These are phyloP conservation scores for Stenodera caucasica DNA, from an alignment of 2,888 invertebrate species.

Conservation along the genomic window DNA sequence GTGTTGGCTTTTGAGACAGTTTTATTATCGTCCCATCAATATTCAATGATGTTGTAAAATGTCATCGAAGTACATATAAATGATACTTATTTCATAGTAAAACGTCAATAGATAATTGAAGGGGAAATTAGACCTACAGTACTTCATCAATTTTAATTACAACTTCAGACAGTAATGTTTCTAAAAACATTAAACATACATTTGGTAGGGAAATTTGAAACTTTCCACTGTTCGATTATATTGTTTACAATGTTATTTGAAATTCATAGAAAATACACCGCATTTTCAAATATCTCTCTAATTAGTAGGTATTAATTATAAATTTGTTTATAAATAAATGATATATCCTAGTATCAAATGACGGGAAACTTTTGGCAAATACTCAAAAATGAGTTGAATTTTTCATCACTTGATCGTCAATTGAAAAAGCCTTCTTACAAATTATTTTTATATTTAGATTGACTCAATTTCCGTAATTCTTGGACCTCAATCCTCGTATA, in stretches of 20 bases:
- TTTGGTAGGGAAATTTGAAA: neutral
- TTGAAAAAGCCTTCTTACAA: too few species aligned
- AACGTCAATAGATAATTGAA: conserved; percentile 2
- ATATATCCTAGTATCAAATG: too few species aligned
- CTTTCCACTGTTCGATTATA: neutral
- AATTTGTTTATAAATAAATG: too few species aligned
- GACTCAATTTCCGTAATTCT: neutral
- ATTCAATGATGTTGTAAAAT: neutral
- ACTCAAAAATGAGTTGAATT: too few species aligned
- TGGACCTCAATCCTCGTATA: too few species aligned
- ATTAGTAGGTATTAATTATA: too few species aligned
- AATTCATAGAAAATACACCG: too few species aligned
- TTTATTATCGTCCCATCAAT: neutral
- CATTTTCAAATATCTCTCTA: too few species aligned
- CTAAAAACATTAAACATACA: neutral
- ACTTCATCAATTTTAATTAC: conserved; percentile 4
- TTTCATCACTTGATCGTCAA: too few species aligned
- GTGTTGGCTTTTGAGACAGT: neutral
- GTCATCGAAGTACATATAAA: neutral
- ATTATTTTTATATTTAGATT: too few species aligned
- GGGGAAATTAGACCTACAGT: neutral
- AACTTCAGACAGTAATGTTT: neutral
- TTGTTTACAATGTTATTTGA: neutral
- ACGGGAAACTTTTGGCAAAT: too few species aligned
- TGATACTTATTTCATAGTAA: neutral